These are phyloP conservation scores for Burhinus bistriatus DNA, from an alignment of 2,113 vertebrate species.

Conservation along the genomic window DNA sequence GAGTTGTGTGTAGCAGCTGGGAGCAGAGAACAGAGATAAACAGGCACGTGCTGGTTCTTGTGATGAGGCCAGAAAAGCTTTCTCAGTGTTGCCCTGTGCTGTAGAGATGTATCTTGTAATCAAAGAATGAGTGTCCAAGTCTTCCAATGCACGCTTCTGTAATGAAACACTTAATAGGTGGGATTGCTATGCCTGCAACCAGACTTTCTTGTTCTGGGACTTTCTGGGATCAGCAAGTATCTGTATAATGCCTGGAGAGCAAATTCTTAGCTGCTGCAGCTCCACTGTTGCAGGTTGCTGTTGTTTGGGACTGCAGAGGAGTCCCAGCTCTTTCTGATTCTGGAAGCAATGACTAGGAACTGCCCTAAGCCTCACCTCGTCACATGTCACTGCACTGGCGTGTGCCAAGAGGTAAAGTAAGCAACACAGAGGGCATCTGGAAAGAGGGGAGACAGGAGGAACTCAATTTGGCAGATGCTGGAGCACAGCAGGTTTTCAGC, in stretches of 20 bases:
- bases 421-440: conserved; percentile 3
- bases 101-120: neutral
- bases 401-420: conserved; percentile 5
- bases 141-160: neutral
- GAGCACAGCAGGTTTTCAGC: conserved; percentile 50
- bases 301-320: neutral
- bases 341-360: neutral
- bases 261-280: neutral
- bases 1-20: neutral
- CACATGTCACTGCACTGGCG: neutral
- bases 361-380: neutral
- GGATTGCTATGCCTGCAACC: neutral
- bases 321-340: neutral
- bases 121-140: neutral
- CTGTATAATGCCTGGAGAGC: neutral
- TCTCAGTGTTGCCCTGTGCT: neutral
- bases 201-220: neutral
- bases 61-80: neutral
- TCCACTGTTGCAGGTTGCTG: neutral
- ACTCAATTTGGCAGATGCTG: conserved; percentile 27
- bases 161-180: neutral
- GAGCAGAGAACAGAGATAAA: neutral
- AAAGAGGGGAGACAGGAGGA: neutral
- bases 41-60: neutral
- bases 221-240: neutral